Evolutionary conservation across 1,140 invertebrate species (phyloP).

Genomic region (Ephestia elutella): DNA sequence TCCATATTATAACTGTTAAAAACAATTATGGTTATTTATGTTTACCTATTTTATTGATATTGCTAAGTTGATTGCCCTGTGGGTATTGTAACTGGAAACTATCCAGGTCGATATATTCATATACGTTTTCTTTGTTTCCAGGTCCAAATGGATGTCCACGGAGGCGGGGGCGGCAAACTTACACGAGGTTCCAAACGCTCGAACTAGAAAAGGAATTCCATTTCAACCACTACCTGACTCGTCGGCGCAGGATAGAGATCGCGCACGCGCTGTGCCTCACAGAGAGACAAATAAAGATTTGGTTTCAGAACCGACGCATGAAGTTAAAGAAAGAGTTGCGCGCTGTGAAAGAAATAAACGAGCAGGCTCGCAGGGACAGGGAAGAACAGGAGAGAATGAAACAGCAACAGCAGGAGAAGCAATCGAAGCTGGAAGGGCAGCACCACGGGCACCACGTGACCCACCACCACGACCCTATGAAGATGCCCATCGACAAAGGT

Average conservation of each 20-base stretch:
- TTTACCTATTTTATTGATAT: constrained; percentile 16
- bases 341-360: constrained; percentile 95
- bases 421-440: constrained; percentile 81
- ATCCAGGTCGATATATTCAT: constrained; percentile 22
- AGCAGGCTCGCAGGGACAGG: constrained; percentile 90
- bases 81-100: not conserved
- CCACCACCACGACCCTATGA: constrained; percentile 75
- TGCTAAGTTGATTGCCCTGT: not conserved
- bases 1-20: constrained; percentile 18
- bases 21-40: constrained; percentile 15
- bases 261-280: constrained; percentile 96
- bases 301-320: constrained; percentile 98
- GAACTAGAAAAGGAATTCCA: constrained; percentile 99
- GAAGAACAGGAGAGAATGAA: constrained; percentile 94
- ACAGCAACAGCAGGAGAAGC: constrained; percentile 90
- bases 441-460: constrained; percentile 74
- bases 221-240: constrained; percentile 97
- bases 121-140: constrained; percentile 73
- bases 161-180: constrained; percentile 94
- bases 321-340: constrained; percentile 97
- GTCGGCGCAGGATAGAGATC: constrained; percentile 96
- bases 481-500: constrained; percentile 78
- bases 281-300: constrained; percentile 97
- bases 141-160: constrained; percentile 97
- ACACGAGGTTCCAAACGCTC: constrained; percentile 95